phyloP scores from a whole-genome alignment of 2,113 vertebrate species.

The Cathartes aura region DNA sequence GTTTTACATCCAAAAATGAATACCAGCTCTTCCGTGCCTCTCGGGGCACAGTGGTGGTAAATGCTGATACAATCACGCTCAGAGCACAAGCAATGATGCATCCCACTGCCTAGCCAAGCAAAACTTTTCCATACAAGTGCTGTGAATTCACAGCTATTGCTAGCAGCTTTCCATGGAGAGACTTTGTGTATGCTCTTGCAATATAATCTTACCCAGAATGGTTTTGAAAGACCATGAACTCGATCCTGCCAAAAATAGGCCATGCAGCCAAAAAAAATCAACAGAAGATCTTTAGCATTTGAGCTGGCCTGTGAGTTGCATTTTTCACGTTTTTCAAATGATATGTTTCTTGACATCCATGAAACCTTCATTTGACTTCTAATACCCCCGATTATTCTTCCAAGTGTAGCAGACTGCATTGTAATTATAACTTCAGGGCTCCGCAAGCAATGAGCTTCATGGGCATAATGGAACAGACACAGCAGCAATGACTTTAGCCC shows the following conservation, averaged over 20 bases:
- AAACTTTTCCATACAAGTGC: background rate
- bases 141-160: slow-evolving; percentile 27
- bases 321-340: slow-evolving; percentile 54
- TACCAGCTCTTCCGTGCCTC: background rate
- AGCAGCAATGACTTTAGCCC: background rate
- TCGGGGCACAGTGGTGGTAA: fast-evolving
- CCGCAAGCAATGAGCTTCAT: background rate
- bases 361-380: background rate
- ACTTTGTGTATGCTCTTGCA: background rate
- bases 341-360: slow-evolving; percentile 5
- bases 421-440: background rate
- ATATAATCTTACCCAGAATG: slow-evolving; percentile 6
- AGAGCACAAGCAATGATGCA: background rate
- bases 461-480: background rate
- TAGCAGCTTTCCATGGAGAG: background rate
- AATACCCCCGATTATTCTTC: background rate
- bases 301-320: background rate
- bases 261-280: slow-evolving; percentile 28
- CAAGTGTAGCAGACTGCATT: background rate
- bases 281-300: background rate
- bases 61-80: background rate
- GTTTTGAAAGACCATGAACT: slow-evolving; percentile 43
- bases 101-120: background rate
- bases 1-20: background rate
- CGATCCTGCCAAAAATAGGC: slow-evolving; percentile 30